Evolutionary conservation across 2,888 invertebrate species (phyloP).

Genomic region (Lithophane socia): DNA sequence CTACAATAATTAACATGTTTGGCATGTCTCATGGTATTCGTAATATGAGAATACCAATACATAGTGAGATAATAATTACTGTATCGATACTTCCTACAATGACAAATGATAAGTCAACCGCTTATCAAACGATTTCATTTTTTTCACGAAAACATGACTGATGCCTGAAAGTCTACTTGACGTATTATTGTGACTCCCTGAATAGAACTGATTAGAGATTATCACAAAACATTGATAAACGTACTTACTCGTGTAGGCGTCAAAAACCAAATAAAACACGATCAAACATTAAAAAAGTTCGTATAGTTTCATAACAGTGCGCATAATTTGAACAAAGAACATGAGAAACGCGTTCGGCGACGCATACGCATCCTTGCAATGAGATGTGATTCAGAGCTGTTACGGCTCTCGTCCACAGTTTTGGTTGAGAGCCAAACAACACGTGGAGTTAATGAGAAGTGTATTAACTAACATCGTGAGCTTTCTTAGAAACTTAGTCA

Average conservation of each 20-base stretch:
- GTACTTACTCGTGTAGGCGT: background rate
- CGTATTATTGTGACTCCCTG: background rate
- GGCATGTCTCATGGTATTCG: background rate
- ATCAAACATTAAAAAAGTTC: conserved; percentile 1
- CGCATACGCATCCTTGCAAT: conserved; percentile 41
- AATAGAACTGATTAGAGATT: conserved; percentile 9
- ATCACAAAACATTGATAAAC: conserved; percentile 10
- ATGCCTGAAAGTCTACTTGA: background rate
- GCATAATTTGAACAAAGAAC: conserved; percentile 49
- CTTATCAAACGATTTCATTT: background rate
- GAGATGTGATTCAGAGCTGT: conserved; percentile 53
- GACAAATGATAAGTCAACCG: no score
- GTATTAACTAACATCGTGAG: conserved; percentile 32
- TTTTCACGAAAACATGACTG: background rate
- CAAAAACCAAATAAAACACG: background rate
- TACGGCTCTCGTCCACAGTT: conserved; percentile 15
- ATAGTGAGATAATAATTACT: background rate
- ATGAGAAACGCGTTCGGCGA: conserved; percentile 23
- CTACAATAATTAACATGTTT: background rate
- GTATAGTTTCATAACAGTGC: conserved; percentile 39
- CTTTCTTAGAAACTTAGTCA: conserved; percentile 52
- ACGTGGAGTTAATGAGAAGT: conserved; percentile 26
- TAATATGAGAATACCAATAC: background rate
- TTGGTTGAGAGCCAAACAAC: conserved; percentile 59
- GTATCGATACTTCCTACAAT: background rate